Percentiles rank a stretch among this genome's conserved stretches.
Conservation (phyloP, 2,113 vertebrate genomes). For the Galbula dea region DNA sequence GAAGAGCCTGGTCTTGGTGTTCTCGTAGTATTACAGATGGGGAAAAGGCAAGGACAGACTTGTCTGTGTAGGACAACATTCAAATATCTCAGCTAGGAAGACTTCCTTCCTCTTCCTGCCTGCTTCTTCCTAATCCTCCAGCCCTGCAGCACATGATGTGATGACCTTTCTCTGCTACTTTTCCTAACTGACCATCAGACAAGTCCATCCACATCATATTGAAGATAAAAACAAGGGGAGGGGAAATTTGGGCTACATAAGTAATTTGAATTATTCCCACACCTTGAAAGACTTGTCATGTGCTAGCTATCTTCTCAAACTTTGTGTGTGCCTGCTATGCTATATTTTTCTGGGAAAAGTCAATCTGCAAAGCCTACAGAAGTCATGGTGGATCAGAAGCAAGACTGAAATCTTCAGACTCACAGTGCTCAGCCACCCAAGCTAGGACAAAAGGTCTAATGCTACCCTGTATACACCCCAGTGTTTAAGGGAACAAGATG, state of each 20-base stretch:
- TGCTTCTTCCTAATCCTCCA: neutral
- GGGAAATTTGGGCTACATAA: neutral
- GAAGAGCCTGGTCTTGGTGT: neutral
- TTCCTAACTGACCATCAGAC: neutral
- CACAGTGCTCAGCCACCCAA: neutral
- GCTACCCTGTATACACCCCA: neutral
- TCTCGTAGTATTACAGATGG: neutral
- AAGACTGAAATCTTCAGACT: neutral
- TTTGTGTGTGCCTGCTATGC: neutral
- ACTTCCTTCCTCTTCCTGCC: neutral
- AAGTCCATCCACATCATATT: neutral
- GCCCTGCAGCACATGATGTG: neutral
- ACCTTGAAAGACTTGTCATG: neutral
- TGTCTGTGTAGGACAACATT: neutral
- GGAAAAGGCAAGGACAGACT: neutral
- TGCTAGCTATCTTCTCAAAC: neutral
- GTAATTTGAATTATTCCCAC: neutral
- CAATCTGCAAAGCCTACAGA: neutral
- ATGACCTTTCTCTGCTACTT: neutral
- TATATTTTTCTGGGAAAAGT: neutral
- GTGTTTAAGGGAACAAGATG: fast-evolving
- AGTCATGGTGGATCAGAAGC: neutral
- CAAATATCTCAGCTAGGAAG: neutral
- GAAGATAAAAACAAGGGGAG: neutral
- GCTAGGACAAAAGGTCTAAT: neutral